Base-by-base conservation (phyloP, 2,797 vertebrate genomes). In the Eulemur rubriventer region DNA sequence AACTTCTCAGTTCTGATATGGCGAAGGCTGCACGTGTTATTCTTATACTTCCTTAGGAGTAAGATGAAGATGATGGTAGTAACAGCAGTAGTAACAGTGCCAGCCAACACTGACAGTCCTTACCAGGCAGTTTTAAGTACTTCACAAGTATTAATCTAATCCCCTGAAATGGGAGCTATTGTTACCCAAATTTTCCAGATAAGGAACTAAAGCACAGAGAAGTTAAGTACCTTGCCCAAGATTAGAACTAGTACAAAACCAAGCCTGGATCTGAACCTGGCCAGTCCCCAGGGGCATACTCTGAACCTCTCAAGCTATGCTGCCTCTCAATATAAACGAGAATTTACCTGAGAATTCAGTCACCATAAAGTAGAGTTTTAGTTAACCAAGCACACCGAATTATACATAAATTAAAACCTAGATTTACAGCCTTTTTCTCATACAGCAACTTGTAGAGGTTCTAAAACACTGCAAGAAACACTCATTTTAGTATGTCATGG, bases 311-410 rank as follows among this genome's bases (percentile, higher is more conserved):
- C 48, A 33, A 24, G 55, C 59, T 17, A 73, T 1, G 28, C 33
- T 13, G 33, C n/a, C 59, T 33, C 18, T 76, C 76, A 41, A 30
- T 7, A 59, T 1, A 73, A 81, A 63, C 8, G 48, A 75, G 43
- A 79, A 69, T 61, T 72, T 52, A 65, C 87, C 41, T 70, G 9
- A 18, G 65, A 92, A 41, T 43, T n/a, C 14, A 65, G 55, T 61
- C 48, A 92, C 55, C 63, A 69, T n/a, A 57, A 46, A 76, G 55
- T 1, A 80, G 7, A 57, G 59, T 26, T 84, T 78, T 38, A 70
- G 38, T 72, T 85, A 94, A 86, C 24, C 26, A 96, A 92, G 41
- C 9, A 75, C 52, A 52, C 4, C 20, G 30, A 95, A 65, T 20
- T 55, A 46, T 0, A 78, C 20, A 73, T 50, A 55, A 91, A 76